These are phyloP conservation scores for Apis dorsata DNA, from an alignment of 1,140 invertebrate genomes.

Conservation along the genomic window DNA sequence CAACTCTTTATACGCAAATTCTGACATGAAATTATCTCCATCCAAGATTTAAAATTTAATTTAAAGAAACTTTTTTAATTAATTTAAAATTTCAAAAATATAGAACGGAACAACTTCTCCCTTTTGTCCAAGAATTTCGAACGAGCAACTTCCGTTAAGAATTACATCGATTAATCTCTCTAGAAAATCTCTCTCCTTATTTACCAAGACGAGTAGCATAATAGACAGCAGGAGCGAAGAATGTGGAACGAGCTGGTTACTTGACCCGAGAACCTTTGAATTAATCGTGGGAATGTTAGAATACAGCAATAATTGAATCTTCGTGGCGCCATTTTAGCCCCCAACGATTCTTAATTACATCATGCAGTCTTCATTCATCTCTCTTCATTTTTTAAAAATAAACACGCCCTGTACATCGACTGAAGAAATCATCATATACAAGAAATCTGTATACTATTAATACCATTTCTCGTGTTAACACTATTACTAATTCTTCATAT, in stretches of 20 bases:
- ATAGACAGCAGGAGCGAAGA: conserved; percentile 12
- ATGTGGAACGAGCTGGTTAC: conserved; percentile 10
- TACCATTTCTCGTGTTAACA: no score
- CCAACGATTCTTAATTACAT: conserved; percentile 21
- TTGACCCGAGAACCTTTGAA: conserved; percentile 12
- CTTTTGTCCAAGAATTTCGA: neutral
- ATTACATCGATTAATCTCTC: neutral
- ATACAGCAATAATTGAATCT: conserved; percentile 34
- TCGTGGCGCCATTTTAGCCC: neutral
- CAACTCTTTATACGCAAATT: no score
- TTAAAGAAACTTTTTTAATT: neutral
- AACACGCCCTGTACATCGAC: no score
- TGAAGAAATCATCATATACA: no score
- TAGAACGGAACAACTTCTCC: neutral
- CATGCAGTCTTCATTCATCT: neutral
- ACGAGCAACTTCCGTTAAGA: neutral
- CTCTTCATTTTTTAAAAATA: no score
- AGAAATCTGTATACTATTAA: no score
- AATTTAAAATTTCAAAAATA: neutral
- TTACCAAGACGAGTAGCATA: neutral
- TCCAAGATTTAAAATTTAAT: neutral
- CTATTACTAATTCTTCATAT: no score
- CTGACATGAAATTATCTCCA: no score
- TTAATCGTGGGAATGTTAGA: conserved; percentile 23
- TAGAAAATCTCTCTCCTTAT: neutral